Percentiles rank a stretch among this genome's conserved stretches.
These are phyloP conservation scores for Heliconius melpomene DNA, from an alignment of 1,140 invertebrate genomes.

Conservation along the genomic window DNA sequence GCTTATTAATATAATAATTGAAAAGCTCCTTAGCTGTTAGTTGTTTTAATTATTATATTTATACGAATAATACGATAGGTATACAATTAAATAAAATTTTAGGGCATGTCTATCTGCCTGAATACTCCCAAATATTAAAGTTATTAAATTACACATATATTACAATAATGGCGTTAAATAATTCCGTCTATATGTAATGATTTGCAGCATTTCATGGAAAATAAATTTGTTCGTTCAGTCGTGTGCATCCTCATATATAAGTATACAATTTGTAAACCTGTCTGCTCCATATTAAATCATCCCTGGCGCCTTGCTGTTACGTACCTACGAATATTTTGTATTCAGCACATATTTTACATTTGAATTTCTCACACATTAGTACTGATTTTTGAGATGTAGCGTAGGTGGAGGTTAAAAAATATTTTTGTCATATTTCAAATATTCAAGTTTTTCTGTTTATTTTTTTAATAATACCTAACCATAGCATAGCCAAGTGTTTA, in stretches of 20 bases:
- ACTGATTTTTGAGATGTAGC: slow-evolving; percentile 17
- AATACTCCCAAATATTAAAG: not conserved
- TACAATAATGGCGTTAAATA: not conserved
- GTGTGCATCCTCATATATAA: slow-evolving; percentile 12
- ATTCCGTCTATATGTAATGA: not conserved
- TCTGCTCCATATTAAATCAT: slow-evolving; percentile 34
- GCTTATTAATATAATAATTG: not conserved
- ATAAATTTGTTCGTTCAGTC: slow-evolving; percentile 8
- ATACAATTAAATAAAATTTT: too few species aligned
- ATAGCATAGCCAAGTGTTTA: too few species aligned
- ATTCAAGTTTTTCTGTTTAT: not conserved
- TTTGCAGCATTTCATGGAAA: not conserved
- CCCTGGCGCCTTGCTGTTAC: slow-evolving; percentile 29
- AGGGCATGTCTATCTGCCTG: too few species aligned
- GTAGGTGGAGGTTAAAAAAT: not conserved
- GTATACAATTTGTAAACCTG: slow-evolving; percentile 22
- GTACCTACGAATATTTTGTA: slow-evolving; percentile 34
- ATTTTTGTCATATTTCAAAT: too few species aligned
- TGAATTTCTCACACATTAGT: slow-evolving; percentile 36
- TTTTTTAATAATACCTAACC: not conserved
- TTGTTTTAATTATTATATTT: not conserved
- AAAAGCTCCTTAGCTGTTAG: not conserved
- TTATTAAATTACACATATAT: not conserved
- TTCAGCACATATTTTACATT: slow-evolving; percentile 31
- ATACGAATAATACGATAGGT: too few species aligned